phyloP scores from a whole-genome alignment of 2,113 vertebrate genomes.

The Apus apus region DNA sequence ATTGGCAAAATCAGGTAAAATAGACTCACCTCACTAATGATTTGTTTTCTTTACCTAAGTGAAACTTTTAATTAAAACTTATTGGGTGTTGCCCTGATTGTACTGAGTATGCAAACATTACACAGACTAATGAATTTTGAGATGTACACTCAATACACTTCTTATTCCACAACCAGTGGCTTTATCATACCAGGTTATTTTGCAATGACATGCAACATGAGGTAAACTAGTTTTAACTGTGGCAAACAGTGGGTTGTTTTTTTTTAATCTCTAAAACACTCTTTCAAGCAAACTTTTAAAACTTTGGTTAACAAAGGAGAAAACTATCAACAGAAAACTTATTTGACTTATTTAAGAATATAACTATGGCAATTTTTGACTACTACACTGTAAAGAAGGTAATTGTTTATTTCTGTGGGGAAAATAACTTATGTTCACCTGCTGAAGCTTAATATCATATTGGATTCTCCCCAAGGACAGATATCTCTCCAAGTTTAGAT shows the following conservation, averaged over 20 bases:
- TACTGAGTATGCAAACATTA: not conserved
- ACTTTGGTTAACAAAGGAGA: not conserved
- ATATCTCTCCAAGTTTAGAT: not conserved
- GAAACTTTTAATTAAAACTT: not conserved
- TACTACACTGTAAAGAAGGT: not conserved
- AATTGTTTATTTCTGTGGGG: not conserved
- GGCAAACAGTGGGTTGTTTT: not conserved
- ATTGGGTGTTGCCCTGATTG: not conserved
- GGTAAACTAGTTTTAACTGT: not conserved
- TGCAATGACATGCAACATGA: not conserved
- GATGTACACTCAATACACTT: not conserved
- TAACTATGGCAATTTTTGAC: not conserved
- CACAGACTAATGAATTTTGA: not conserved
- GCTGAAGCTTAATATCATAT: not conserved
- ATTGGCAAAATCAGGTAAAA: not conserved
- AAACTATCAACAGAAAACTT: not conserved
- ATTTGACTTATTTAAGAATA: not conserved
- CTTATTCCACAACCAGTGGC: not conserved
- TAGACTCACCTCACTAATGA: not conserved
- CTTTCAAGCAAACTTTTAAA: not conserved
- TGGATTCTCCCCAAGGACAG: not conserved
- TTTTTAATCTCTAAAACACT: not conserved
- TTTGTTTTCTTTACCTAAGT: not conserved
- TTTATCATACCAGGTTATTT: not conserved
- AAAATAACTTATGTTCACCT: not conserved